Base-by-base conservation (phyloP, 2,113 vertebrate species). In the Psophia crepitans region DNA sequence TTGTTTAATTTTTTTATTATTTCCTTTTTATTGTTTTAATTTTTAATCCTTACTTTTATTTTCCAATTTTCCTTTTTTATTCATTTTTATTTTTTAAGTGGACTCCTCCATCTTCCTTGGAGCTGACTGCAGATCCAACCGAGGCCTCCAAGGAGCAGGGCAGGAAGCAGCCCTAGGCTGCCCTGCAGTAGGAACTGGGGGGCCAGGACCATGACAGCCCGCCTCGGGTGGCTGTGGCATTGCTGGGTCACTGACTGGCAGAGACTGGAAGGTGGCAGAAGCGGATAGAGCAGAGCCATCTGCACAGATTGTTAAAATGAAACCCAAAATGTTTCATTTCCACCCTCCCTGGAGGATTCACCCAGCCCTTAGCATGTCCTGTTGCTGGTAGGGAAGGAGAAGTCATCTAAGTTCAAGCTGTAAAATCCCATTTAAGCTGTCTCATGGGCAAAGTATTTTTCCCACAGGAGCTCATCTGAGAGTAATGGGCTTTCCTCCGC, bases 391-490 rank as follows among this genome's bases (percentile, higher is more conserved):
- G 28, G 49, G 61, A 79, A 74, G 54, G 39, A 61, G 37, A 95
- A 93, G 58, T 84, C 89, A 58, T 49, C 71, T n/a, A 33, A 89
- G 32, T 95, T 90, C 77, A 69, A 74, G 37, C 54, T 78, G 19
- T 68, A 70, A 84, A 86, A 89, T 74, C 87, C 74, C 58, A 54
- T 89, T 74, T 77, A 70, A 90, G 49, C 54, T 86, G 56, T 76
- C 54, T 90, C 61, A 48, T 1, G 5, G 73, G 87, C 54, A 20
- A 90, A 78, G 43, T 39, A 23, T 81, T 96, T 96, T 95, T 87
- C 69, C 84, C 78, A 48, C 58, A 88, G 75, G 57, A 78, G 73
- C 48, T 56, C 61, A 19, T 32, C 61, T 24, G 28, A 35, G 57
- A 27, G 65, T 16, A 14, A n/a, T 30, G 76, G 79, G 51, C 15